Base-by-base conservation (phyloP, 2,797 vertebrate genomes). In the Mallotus villosus region DNA sequence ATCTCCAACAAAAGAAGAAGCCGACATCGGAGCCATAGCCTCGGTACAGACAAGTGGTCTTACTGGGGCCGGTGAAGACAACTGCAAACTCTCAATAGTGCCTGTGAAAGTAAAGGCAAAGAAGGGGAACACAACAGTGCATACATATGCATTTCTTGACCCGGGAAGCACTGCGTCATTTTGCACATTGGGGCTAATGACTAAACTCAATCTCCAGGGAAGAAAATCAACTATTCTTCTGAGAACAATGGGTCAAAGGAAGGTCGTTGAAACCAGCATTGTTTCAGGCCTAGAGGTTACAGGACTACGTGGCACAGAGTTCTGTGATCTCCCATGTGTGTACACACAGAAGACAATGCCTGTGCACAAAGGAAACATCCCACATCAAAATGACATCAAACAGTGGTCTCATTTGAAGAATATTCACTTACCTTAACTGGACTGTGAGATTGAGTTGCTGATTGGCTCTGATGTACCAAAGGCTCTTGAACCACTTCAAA, bases 241-340 rank as follows among this genome's bases (percentile, higher is more conserved):
- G 11, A 37, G 24, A 5, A 74, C 72, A 7, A 68, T 74, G 68
- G 64, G 72, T 37, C 57, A 66, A 7, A 27, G 25, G 3, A 67
- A 65, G 16, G 41, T 11, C 8, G 62, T 77, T 34, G 32, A 24
- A 41, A 72, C 58, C 19, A 29, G 32, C 34, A n/a, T 73, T 49
- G 51, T 77, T 4, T 62, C 60, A 41, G 60, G 27, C 7, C 62
- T 77, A 53, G 71, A 77, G 24, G 60, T 77, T 21, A 22, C 64
- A n/a, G 22, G 46, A 11, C 22, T 76, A 14, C 19, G 11, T 41
- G 32, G 34, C 16, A 51, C 63, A 0, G 4, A 34, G 2, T 70
- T 66, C 58, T 60, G 22, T 16, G 24, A 19, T 24, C 46, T 73
- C 22, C 61, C 63, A 27, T 46, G 57, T n/a, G 63, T 74, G 1